These are phyloP conservation scores for Sinohyriopsis cumingii DNA, from an alignment of 2,888 invertebrate species.

Conservation along the genomic window DNA sequence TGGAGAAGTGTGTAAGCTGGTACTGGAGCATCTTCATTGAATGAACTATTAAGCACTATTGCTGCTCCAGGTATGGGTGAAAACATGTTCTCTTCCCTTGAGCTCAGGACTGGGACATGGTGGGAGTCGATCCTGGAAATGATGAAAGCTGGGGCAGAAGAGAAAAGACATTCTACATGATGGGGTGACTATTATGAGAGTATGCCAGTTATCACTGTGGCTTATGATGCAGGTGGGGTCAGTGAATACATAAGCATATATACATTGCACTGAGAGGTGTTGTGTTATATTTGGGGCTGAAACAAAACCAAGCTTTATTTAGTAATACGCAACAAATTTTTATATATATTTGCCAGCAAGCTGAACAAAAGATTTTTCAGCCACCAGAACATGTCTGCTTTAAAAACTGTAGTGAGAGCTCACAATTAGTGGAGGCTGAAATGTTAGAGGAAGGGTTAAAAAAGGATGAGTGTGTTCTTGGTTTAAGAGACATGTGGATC, in stretches of 20 bases:
- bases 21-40: conserved; percentile 8
- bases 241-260: conserved; percentile 22
- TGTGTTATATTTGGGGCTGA: conserved; percentile 17
- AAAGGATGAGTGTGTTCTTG: conserved; percentile 13
- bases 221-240: conserved; percentile 23
- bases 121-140: conserved; percentile 15
- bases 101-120: conserved; percentile 13
- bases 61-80: conserved; percentile 10
- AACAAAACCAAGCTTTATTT: conserved; percentile 15
- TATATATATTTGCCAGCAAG: conserved; percentile 13
- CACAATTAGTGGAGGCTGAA: conserved; percentile 30
- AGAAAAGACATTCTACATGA: conserved; percentile 13
- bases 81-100: conserved; percentile 8
- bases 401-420: conserved; percentile 22
- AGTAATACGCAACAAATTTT: conserved; percentile 19
- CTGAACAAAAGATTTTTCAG: conserved; percentile 5
- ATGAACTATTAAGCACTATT: conserved; percentile 13
- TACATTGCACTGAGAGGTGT: conserved; percentile 24
- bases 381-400: conserved; percentile 22
- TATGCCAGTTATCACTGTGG: conserved; percentile 20
- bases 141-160: conserved; percentile 16
- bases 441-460: conserved; percentile 28
- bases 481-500: conserved; percentile 20
- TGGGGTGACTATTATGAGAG: conserved; percentile 13
- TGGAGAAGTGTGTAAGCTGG: conserved; percentile 15